These are phyloP conservation scores for Helobdella robusta DNA, from an alignment of 2,888 invertebrate species.

Conservation along the genomic window DNA sequence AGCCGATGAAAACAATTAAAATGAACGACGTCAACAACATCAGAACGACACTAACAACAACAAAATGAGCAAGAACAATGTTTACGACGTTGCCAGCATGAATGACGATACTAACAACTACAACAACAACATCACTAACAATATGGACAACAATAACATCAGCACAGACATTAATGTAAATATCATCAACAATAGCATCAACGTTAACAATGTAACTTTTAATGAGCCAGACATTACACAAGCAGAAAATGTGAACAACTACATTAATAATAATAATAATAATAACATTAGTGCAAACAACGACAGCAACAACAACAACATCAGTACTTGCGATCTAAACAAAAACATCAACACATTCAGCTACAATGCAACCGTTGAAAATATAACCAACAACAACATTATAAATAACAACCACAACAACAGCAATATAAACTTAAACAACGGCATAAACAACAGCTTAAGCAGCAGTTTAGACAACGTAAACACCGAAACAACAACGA, in stretches of 20 bases:
- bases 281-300: neutral
- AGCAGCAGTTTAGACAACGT: too few relatives aligned
- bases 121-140: neutral
- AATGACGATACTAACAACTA: neutral
- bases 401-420: constrained; percentile 1
- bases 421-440: neutral
- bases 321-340: neutral
- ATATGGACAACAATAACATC: neutral
- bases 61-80: neutral
- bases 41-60: neutral
- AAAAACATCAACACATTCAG: neutral
- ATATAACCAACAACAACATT: neutral
- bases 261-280: neutral
- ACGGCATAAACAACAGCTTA: too few relatives aligned
- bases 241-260: neutral
- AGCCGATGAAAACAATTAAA: neutral
- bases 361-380: neutral
- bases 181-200: neutral
- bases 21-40: too few relatives aligned
- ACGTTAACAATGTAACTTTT: neutral
- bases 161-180: neutral
- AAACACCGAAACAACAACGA: too few relatives aligned
- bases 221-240: neutral
- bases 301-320: constrained; percentile 3
- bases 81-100: neutral